Evolutionary conservation across 1,140 invertebrate species (phyloP).

Genomic region (Rhysida immarginata): DNA sequence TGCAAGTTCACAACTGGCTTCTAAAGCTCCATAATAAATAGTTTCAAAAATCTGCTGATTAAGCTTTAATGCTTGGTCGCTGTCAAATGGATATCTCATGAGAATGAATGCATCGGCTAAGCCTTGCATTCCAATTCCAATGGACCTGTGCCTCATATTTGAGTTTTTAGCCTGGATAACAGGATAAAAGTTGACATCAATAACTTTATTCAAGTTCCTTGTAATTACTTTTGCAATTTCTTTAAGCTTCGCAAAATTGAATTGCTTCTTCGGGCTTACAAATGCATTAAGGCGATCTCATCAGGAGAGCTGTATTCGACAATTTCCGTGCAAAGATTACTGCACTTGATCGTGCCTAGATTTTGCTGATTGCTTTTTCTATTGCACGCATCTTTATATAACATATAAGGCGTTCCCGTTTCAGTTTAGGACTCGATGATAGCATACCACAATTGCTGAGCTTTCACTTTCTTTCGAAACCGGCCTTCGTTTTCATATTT

Average conservation of each 20-base stretch:
- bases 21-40: conserved; percentile 1
- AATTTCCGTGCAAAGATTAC: conserved; percentile 96
- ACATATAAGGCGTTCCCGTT: conserved; percentile 97
- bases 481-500: conserved; percentile 51
- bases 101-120: not conserved
- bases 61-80: not conserved
- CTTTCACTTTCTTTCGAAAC: conserved; percentile 59
- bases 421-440: conserved; percentile 94
- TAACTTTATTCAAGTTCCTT: conserved; percentile 90
- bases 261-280: conserved; percentile 27
- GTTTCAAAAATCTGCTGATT: conserved; percentile 4
- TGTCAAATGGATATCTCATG: conserved; percentile 1
- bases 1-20: not conserved
- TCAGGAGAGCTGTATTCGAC: conserved; percentile 80
- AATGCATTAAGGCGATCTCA: conserved; percentile 50
- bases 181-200: conserved; percentile 95
- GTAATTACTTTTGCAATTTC: conserved; percentile 78
- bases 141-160: not conserved
- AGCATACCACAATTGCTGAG: conserved; percentile 81
- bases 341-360: conserved; percentile 95
- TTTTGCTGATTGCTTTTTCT: conserved; percentile 97
- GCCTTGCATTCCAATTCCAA: conserved; percentile 4
- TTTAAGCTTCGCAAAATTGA: conserved; percentile 79
- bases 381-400: conserved; percentile 96
- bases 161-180: conserved; percentile 48